Evolutionary conservation across 2,888 invertebrate genomes (phyloP).

Genomic region (Psylliodes chrysocephalus): DNA sequence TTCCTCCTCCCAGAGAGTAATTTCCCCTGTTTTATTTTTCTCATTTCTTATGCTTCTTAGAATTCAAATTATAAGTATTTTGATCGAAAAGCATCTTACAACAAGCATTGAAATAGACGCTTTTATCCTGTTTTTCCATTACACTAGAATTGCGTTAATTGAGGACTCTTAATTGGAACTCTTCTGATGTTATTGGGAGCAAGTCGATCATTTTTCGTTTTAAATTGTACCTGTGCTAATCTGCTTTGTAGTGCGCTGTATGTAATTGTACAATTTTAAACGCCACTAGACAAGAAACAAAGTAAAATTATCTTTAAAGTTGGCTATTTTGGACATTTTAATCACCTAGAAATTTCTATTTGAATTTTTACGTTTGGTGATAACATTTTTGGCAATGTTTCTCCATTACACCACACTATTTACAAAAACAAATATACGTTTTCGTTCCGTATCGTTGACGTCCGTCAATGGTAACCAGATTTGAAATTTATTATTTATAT

Average conservation of each 20-base stretch:
- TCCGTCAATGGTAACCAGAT: too few relatives aligned
- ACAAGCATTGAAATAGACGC: conserved; percentile 79
- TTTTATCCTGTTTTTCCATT: conserved; percentile 64
- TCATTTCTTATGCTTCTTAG: conserved; percentile 84
- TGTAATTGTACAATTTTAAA: conserved; percentile 87
- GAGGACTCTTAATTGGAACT: conserved; percentile 82
- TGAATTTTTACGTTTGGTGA: too few relatives aligned
- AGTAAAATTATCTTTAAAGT: conserved; percentile 68
- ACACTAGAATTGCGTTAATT: conserved; percentile 70
- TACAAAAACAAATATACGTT: too few relatives aligned
- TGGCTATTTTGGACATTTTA: background rate
- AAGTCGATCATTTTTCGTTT: conserved; percentile 90
- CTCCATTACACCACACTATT: too few relatives aligned
- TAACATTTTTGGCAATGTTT: too few relatives aligned
- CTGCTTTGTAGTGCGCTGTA: conserved; percentile 91
- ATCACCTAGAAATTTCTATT: too few relatives aligned
- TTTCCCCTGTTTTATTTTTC: conserved; percentile 46
- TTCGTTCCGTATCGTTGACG: too few relatives aligned
- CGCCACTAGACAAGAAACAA: conserved; percentile 90
- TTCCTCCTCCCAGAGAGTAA: conserved; percentile 44
- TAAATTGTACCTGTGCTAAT: conserved; percentile 97
- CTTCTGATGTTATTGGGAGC: conserved; percentile 86
- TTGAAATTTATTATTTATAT: too few relatives aligned
- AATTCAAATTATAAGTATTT: conserved; percentile 85
- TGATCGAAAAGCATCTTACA: conserved; percentile 84